phyloP scores from a whole-genome alignment of 1,140 invertebrate species.

The Manduca sexta region DNA sequence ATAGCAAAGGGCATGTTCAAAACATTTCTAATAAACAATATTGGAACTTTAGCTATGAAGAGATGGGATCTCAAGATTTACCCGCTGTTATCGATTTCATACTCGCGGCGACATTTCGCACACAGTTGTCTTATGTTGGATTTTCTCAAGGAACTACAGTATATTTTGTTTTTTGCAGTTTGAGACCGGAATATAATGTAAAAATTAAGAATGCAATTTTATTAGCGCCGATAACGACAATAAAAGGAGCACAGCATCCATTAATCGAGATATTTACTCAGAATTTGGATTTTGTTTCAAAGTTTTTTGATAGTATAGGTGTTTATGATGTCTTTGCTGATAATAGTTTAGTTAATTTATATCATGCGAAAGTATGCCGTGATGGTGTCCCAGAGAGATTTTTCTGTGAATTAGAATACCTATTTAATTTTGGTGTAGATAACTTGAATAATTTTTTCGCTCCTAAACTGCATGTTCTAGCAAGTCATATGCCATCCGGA shows the following conservation, averaged over 20 bases:
- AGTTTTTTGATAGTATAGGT: constrained; percentile 20
- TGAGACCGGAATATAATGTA: constrained; percentile 74
- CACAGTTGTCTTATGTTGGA: constrained; percentile 77
- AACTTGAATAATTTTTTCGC: too few species aligned
- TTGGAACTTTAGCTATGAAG: constrained; percentile 72
- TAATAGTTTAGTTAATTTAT: constrained; percentile 27
- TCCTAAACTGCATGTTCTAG: constrained; percentile 34
- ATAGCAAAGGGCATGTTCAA: constrained; percentile 75
- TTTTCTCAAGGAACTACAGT: constrained; percentile 76
- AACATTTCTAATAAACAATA: constrained; percentile 71
- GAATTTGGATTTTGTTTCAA: constrained; percentile 23
- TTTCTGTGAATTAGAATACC: constrained; percentile 43
- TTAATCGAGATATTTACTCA: constrained; percentile 31
- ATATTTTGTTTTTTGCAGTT: constrained; percentile 74
- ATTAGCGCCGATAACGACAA: constrained; percentile 50
- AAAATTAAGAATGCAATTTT: constrained; percentile 47
- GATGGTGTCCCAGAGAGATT: constrained; percentile 12
- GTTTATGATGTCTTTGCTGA: constrained; percentile 41
- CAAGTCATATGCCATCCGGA: constrained; percentile 50
- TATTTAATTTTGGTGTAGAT: constrained; percentile 34
- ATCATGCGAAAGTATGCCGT: constrained; percentile 41
- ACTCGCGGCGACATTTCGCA: constrained; percentile 70
- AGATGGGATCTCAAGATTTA: constrained; percentile 73
- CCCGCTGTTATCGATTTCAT: constrained; percentile 78
- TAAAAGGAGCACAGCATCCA: constrained; percentile 34